Conservation (phyloP, 2,888 invertebrate species). For the Drosophila limbata region DNA sequence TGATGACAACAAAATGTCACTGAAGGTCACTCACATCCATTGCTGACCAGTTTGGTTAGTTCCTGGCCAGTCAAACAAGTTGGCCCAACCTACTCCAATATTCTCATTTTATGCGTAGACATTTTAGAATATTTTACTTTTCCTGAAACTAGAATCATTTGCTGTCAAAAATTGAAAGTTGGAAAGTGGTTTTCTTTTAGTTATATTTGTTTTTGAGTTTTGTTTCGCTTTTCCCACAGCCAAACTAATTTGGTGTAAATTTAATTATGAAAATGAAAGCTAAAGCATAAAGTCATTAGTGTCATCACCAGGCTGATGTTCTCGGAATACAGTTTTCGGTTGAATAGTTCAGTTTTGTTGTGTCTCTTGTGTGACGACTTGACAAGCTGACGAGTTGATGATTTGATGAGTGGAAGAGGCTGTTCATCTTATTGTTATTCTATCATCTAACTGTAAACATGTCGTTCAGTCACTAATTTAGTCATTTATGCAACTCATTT, state of each 20-base stretch:
- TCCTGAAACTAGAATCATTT: constrained; percentile 30
- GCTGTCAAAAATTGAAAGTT: constrained; percentile 66
- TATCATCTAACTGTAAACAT: constrained; percentile 49
- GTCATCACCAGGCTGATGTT: constrained; percentile 38
- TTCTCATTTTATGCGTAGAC: constrained; percentile 65
- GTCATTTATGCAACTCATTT: constrained; percentile 53
- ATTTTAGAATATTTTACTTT: constrained; percentile 30
- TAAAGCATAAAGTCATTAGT: constrained; percentile 46
- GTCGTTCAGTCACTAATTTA: constrained; percentile 49
- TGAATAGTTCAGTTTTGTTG: constrained; percentile 30
- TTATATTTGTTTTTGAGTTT: constrained; percentile 5
- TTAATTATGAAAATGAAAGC: constrained; percentile 72
- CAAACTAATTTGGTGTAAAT: constrained; percentile 14
- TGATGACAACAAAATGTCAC: constrained; percentile 24
- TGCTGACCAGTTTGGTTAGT: constrained; percentile 39
- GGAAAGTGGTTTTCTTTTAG: constrained; percentile 64
- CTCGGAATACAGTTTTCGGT: constrained; percentile 23
- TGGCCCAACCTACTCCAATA: constrained; percentile 66
- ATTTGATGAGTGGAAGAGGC: constrained; percentile 5
- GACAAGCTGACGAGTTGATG: constrained; percentile 13
- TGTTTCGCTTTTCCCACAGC: constrained; percentile 47
- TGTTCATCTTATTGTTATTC: constrained; percentile 27
- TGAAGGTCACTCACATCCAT: constrained; percentile 53
- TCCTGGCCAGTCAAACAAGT: constrained; percentile 35
- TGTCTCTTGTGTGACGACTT: constrained; percentile 10